Conservation (phyloP, 2,113 vertebrate species). For the Gobius niger region DNA sequence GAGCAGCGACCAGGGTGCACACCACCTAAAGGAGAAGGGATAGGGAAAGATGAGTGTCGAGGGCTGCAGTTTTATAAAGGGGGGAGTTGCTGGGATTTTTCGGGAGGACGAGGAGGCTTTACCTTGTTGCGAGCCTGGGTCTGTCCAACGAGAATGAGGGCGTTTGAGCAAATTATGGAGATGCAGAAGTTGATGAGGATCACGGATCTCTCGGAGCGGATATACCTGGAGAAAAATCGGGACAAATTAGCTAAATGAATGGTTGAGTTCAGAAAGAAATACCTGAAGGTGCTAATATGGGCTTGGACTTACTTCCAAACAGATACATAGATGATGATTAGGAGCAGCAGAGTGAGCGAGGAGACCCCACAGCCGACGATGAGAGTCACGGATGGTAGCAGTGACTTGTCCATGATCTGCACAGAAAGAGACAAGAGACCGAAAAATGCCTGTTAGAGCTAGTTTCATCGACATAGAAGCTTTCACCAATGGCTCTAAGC, state of each 20-base stretch:
- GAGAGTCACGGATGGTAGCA: slow-evolving; percentile 95
- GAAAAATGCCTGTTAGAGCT: slow-evolving; percentile 42
- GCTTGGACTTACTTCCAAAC: slow-evolving; percentile 91
- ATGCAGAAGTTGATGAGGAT: slow-evolving; percentile 99
- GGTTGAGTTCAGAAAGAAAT: neutral
- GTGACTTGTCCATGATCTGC: slow-evolving; percentile 92
- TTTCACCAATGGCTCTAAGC: neutral
- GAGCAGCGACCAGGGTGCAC: slow-evolving; percentile 90
- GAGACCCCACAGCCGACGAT: slow-evolving; percentile 98
- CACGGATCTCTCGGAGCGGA: slow-evolving; percentile 95
- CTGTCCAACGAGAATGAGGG: slow-evolving; percentile 94
- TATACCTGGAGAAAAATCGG: slow-evolving; percentile 83
- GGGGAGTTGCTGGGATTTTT: slow-evolving; percentile 10
- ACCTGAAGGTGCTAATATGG: neutral
- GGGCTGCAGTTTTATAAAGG: slow-evolving; percentile 18
- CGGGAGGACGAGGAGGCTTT: slow-evolving; percentile 17
- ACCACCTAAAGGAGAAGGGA: slow-evolving; percentile 80
- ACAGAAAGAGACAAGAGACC: slow-evolving; percentile 60
- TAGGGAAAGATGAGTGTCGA: slow-evolving; percentile 28
- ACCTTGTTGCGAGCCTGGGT: slow-evolving; percentile 98
- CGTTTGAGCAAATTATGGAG: slow-evolving; percentile 98
- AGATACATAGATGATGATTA: slow-evolving; percentile 98
- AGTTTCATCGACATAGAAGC: slow-evolving; percentile 22
- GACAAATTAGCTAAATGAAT: slow-evolving; percentile 17
- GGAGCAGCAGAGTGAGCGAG: slow-evolving; percentile 92